Conservation (phyloP, 2,888 invertebrate species). For the Abrostola tripartita region DNA sequence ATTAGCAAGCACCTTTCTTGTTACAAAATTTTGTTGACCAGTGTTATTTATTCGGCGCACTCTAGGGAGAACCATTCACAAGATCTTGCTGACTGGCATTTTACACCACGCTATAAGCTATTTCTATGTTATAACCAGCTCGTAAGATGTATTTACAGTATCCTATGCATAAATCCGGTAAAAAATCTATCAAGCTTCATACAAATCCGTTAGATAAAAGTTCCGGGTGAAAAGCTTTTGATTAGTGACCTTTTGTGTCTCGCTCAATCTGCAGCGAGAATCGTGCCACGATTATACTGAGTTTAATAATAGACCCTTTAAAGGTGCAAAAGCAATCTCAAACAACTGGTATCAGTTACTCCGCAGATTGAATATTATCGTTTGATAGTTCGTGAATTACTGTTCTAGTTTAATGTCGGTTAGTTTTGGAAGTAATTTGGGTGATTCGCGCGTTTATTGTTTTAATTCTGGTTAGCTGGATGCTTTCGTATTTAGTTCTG, state of each 20-base stretch:
- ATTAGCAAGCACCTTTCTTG: no score
- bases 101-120: no score
- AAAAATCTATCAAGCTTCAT: constrained; percentile 19
- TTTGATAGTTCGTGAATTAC: constrained; percentile 16
- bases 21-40: no score
- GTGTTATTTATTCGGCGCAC: no score
- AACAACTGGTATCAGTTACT: constrained; percentile 7
- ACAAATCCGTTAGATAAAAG: constrained; percentile 26
- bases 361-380: constrained; percentile 10
- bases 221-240: constrained; percentile 58
- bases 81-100: no score
- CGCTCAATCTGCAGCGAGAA: constrained; percentile 43
- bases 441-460: constrained; percentile 6
- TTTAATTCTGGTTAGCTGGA: constrained; percentile 11
- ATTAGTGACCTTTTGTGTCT: constrained; percentile 64
- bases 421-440: constrained; percentile 12
- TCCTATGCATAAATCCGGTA: constrained; percentile 9
- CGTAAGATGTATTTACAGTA: no score
- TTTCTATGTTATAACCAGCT: no score
- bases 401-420: constrained; percentile 8
- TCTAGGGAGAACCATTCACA: no score
- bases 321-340: constrained; percentile 11
- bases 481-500: background rate
- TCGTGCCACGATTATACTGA: constrained; percentile 8
- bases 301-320: constrained; percentile 26